Percentiles rank a stretch among this genome's conserved stretches.
phyloP scores from a whole-genome alignment of 2,888 invertebrate species.

The Syrphus vitripennis region DNA sequence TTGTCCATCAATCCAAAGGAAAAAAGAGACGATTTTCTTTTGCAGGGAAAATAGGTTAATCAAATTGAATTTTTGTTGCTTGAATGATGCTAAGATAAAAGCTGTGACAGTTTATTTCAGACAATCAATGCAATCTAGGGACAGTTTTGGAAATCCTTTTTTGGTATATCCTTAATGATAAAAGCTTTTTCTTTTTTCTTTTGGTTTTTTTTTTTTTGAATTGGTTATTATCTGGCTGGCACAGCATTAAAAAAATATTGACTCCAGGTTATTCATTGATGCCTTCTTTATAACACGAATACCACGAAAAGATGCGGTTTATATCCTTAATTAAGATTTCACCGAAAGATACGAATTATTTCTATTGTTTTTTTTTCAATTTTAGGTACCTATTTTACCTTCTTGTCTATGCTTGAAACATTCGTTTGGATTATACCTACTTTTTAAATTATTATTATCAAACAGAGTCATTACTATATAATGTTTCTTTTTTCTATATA shows the following conservation, averaged over 20 bases:
- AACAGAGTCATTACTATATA: neutral
- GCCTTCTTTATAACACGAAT: neutral
- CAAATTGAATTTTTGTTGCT: neutral
- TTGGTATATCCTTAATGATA: neutral
- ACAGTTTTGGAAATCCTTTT: neutral
- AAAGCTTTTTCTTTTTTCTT: neutral
- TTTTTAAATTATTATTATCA: neutral
- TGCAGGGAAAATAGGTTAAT: neutral
- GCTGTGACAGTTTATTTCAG: neutral
- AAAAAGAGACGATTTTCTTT: neutral
- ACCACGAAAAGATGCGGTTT: neutral
- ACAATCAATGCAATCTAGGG: neutral
- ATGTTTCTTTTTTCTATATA: neutral
- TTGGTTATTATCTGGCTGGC: neutral
- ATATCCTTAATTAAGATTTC: conserved; percentile 44
- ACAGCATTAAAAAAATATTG: neutral
- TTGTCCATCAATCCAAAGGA: neutral
- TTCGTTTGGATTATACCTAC: neutral
- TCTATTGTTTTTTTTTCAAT: neutral
- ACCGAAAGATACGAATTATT: conserved; percentile 31
- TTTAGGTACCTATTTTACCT: neutral
- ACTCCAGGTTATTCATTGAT: neutral
- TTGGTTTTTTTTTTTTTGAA: neutral
- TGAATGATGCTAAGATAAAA: neutral
- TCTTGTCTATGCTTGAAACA: neutral